Evolutionary conservation across 2,113 vertebrate species (phyloP), one percentile per base, ranked within the genome.

Genomic region (Bostrychus sinensis): DNA sequence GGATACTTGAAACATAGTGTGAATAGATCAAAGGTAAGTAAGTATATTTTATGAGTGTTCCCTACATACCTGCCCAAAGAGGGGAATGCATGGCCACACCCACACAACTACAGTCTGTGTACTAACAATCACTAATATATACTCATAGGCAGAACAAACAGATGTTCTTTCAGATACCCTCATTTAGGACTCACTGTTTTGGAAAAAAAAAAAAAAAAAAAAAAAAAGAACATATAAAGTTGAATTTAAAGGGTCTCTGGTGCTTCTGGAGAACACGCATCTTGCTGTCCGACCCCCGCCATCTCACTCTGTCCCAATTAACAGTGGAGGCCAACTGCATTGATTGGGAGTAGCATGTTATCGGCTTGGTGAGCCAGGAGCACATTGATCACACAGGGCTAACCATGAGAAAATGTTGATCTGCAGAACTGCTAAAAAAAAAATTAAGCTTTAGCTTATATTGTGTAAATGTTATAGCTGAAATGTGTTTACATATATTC

Each of bases 121-220:
- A n/a, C 66, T 91, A 87, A 90, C 91, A 84, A 86, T 68, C 42
- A 61, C 68, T 89, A 91, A 91, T 92, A 91, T 71, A 85, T 54
- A 68, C 73, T 86, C 75, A 82, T 72, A 41, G 72, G 68, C 75
- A 78, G 78, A 72, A 79, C 82, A 87, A 91, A 88, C 91, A 92
- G 89, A 89, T 92, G 90, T 91, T 89, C 68, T 66, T 62, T 23
- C 34, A 71, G 78, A 76, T 60, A 30, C 7, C 39, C 62, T 50
- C 30, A 58, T 36, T 37, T 50, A 56, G 56, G 32, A 20, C 53
- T 67, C 81, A 77, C 59, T 43, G 64, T 42, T 53, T 68, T 42
- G 57, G 43, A 64, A 68, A 61, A 34, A 45, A 34, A 66, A 55
- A 34, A 22, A 16, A 16, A 51, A 20, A 51, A 51, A 4, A 51